phyloP scores from a whole-genome alignment of 2,888 invertebrate genomes.

The Lasioglossum villosulum region DNA sequence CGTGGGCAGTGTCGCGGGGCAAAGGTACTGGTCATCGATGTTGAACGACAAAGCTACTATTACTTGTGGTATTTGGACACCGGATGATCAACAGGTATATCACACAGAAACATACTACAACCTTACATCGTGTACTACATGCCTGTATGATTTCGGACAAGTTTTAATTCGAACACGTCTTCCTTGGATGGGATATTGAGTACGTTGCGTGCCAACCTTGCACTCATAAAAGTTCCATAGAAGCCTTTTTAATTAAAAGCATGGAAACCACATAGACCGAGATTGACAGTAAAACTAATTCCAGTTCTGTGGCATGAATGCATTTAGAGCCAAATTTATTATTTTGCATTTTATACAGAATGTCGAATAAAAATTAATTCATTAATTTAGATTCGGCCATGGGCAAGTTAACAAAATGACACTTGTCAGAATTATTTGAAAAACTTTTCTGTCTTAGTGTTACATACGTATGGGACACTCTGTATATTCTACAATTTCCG shows the following conservation, averaged over 20 bases:
- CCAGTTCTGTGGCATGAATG: neutral
- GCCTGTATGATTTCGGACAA: neutral
- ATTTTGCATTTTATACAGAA: no score
- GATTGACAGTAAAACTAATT: neutral
- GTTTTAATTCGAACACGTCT: neutral
- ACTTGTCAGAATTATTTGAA: neutral
- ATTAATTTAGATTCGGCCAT: neutral
- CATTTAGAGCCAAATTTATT: neutral
- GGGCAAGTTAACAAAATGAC: neutral
- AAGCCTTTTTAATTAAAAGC: neutral
- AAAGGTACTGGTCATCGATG: conserved; percentile 99
- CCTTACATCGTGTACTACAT: neutral
- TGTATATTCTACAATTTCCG: neutral
- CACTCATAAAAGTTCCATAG: neutral
- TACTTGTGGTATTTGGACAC: conserved; percentile 99
- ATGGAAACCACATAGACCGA: neutral
- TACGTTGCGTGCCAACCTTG: neutral
- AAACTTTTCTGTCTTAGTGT: neutral
- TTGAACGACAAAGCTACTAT: conserved; percentile 96
- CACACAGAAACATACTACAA: neutral
- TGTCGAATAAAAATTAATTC: neutral
- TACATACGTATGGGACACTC: neutral
- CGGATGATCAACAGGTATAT: conserved; percentile 95
- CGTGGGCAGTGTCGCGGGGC: conserved; percentile 98
- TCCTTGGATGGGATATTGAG: neutral